Conservation (phyloP, 2,113 vertebrate genomes). For the Toxostoma redivivum region DNA sequence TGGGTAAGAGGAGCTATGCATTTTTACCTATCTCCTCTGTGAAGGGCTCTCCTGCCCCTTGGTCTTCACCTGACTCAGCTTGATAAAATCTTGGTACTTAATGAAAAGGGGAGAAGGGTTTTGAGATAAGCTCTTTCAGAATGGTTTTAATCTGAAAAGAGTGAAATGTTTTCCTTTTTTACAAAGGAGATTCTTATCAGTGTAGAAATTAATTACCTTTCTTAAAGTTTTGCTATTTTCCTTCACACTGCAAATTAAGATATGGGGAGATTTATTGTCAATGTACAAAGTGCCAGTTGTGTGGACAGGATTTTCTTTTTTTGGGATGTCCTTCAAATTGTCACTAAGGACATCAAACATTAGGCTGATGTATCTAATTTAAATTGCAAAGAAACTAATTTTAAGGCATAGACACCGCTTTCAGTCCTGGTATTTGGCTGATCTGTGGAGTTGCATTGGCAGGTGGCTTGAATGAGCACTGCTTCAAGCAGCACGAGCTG, state of each 20-base stretch:
- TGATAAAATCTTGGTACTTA: background rate
- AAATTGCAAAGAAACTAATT: constrained; percentile 21
- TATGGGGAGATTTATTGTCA: constrained; percentile 17
- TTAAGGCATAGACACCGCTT: background rate
- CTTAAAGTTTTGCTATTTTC: constrained; percentile 35
- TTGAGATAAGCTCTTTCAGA: constrained; percentile 3
- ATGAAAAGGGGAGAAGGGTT: background rate
- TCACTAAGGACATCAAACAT: constrained; percentile 23
- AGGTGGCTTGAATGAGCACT: constrained; percentile 45
- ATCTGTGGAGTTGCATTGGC: constrained; percentile 20
- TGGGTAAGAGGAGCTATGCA: background rate
- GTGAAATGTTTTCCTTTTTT: background rate
- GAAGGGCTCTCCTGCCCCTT: background rate
- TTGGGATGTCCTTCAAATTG: constrained; percentile 10
- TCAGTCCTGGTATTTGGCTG: constrained; percentile 24
- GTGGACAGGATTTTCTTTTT: background rate
- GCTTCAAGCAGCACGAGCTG: constrained; percentile 37
- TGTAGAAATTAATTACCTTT: constrained; percentile 39
- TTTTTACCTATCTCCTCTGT: background rate
- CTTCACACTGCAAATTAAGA: constrained; percentile 16
- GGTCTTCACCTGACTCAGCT: background rate
- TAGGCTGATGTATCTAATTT: constrained; percentile 4
- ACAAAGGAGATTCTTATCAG: constrained; percentile 37
- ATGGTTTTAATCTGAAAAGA: background rate
- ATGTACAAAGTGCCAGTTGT: background rate